A percentile compares a stretch with the other conserved stretches of the same genome.
These are phyloP conservation scores for Drosophila chauvacae DNA, from an alignment of 1,140 invertebrate species.

Conservation along the genomic window DNA sequence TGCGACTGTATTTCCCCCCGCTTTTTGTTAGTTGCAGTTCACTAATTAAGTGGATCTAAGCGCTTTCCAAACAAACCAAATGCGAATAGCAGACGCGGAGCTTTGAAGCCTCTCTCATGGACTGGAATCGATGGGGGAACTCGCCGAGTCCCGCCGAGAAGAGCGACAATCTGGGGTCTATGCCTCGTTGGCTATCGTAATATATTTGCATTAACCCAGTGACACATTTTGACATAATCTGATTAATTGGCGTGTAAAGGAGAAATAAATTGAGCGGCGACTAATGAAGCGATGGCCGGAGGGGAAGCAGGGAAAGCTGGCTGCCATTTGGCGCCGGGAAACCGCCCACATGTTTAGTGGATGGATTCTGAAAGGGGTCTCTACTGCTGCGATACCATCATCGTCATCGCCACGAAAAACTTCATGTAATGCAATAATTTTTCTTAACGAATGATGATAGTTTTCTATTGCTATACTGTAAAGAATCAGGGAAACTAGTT, in stretches of 20 bases:
- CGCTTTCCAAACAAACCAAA: constrained; percentile 54
- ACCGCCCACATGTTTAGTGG: constrained; percentile 41
- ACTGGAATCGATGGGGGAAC: neutral
- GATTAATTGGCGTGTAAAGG: constrained; percentile 79
- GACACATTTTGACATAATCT: constrained; percentile 82
- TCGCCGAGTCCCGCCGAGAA: constrained; percentile 2
- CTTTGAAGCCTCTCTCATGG: constrained; percentile 37
- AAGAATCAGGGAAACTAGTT: neutral
- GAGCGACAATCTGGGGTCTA: constrained; percentile 9
- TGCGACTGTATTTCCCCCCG: constrained; percentile 9
- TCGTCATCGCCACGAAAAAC: constrained; percentile 17
- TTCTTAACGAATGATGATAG: constrained; percentile 46
- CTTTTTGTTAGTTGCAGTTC: constrained; percentile 43
- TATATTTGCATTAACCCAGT: constrained; percentile 83
- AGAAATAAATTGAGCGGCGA: constrained; percentile 72
- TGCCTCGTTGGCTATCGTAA: constrained; percentile 41
- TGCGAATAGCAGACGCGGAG: constrained; percentile 38
- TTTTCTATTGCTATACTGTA: constrained; percentile 11
- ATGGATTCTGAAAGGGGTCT: constrained; percentile 36
- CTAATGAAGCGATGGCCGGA: constrained; percentile 64
- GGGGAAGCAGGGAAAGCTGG: constrained; percentile 25
- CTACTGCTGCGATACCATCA: neutral
- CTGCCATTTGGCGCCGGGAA: constrained; percentile 24
- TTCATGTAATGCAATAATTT: constrained; percentile 54
- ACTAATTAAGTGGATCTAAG: constrained; percentile 71